These are phyloP conservation scores for Tribolium madens DNA, from an alignment of 1,140 invertebrate species.

Conservation along the genomic window DNA sequence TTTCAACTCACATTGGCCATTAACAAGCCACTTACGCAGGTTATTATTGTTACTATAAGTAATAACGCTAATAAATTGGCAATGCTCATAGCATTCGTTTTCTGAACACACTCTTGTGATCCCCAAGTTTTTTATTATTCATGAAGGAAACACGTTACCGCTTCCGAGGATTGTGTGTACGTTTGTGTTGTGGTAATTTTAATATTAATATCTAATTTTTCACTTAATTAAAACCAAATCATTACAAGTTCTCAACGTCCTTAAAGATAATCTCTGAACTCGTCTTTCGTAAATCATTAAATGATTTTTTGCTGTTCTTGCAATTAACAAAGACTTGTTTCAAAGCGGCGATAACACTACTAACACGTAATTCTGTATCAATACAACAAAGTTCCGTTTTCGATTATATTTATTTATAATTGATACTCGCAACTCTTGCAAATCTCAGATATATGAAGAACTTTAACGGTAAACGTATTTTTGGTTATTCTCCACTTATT, in stretches of 20 bases:
- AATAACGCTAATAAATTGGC: slow-evolving; percentile 1
- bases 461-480: not conserved
- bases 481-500: not conserved
- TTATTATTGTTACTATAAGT: slow-evolving; percentile 10
- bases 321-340: not conserved
- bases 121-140: slow-evolving; percentile 19
- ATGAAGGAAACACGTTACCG: slow-evolving; percentile 19
- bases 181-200: slow-evolving; percentile 30
- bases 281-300: not conserved
- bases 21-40: not conserved
- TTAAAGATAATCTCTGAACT: slow-evolving; percentile 14
- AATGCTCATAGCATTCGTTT: not conserved
- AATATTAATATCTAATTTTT: slow-evolving; percentile 23
- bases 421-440: not conserved
- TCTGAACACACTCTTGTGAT: not conserved
- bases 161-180: slow-evolving; percentile 28
- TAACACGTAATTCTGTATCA: slow-evolving; percentile 10
- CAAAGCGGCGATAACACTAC: not conserved
- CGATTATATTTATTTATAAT: slow-evolving; percentile 13
- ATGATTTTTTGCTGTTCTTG: not conserved
- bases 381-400: slow-evolving; percentile 13
- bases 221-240: slow-evolving; percentile 19
- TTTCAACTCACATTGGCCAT: not conserved
- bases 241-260: not conserved
- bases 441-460: not conserved